Evolutionary conservation across 1,140 invertebrate genomes (phyloP), one percentile per base, ranked within the genome.

Genomic region (Alviniconcha marisindica): DNA sequence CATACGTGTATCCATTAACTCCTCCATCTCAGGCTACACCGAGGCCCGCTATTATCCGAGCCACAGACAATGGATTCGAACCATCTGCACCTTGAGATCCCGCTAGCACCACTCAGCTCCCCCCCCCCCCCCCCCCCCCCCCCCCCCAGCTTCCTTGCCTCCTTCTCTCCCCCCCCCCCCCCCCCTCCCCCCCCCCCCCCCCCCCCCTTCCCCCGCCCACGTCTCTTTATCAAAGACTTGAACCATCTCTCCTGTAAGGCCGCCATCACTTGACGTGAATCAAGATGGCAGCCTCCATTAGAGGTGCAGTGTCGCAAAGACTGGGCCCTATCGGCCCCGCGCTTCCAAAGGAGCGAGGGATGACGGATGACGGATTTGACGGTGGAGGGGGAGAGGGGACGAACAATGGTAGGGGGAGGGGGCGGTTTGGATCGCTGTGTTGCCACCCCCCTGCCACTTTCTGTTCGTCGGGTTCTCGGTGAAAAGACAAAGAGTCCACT

Each of bases 1-100:
- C 24, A 33, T 71, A 40, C 33, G 69, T 71, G 69, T 71, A 40
- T 40, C 69, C 69, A 71, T 71, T 71, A 71, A 71, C 33, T 71
- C 69, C 18, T 71, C 40, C 36, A 48, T 38, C 36, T 33, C 33
- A 40, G 3, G 36, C 69, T 36, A 24, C 33, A 71, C 69, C 69
- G 4, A 40, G 69, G 40, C 69, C 69, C 69, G 33, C 69, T 40
- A 71, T 71, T 71, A 71, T 7, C 33, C 31, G 36, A 38, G 36
- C 38, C 7, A 18, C 33, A 31, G 14, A 71, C 69, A 71, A 71
- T 71, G 69, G 69, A 18, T 28, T 5, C 14, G 28, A 71, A 71
- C 69, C 69, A 71, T 71, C 69, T 71, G 69, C 69, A 71, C 69
- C 69, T 71, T 36, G 33, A 40, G 36, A 14, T 24, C 69, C 38